Conservation (phyloP, 1,140 invertebrate genomes). For the Eurosta solidaginis region DNA sequence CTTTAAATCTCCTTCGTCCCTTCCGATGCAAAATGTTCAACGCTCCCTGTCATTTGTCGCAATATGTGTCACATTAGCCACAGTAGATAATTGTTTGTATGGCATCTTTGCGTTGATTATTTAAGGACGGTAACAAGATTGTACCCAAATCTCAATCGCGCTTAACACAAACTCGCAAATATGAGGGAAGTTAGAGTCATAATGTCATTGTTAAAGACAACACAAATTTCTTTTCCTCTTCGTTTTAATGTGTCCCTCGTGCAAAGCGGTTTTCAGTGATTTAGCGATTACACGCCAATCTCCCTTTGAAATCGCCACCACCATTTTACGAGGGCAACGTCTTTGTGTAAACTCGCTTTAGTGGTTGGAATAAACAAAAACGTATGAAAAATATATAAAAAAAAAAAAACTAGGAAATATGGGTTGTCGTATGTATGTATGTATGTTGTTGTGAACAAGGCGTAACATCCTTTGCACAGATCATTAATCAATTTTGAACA, state of each 20-base stretch:
- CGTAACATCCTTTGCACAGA: constrained; percentile 28
- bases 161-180: background rate
- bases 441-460: constrained; percentile 19
- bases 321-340: background rate
- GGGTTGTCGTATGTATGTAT: background rate
- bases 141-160: constrained; percentile 38
- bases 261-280: constrained; percentile 8
- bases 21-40: background rate
- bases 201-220: constrained; percentile 15
- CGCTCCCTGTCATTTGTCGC: constrained; percentile 57
- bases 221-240: background rate
- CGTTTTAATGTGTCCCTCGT: background rate
- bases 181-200: no score
- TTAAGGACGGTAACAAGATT: constrained; percentile 51
- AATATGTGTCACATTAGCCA: constrained; percentile 61
- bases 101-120: constrained; percentile 43
- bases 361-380: background rate
- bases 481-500: constrained; percentile 28
- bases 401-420: background rate
- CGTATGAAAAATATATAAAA: no score
- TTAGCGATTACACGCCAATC: background rate
- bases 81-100: constrained; percentile 44
- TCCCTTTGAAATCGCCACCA: background rate
- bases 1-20: no score
- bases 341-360: background rate